Base-by-base conservation (phyloP, 2,797 vertebrate genomes). In the Pristis pectinata region DNA sequence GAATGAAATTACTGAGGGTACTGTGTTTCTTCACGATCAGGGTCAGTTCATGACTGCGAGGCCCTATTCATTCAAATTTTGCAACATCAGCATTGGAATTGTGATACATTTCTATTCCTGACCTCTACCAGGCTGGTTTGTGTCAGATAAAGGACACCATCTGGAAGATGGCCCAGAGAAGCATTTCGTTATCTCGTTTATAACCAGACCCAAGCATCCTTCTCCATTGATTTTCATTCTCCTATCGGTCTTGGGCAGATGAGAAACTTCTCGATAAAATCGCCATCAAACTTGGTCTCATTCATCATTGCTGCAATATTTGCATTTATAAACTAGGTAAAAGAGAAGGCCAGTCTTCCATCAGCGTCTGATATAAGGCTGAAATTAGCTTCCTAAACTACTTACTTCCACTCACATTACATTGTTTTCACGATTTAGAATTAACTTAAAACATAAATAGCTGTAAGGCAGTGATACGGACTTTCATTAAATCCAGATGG, bases 401-500 rank as follows among this genome's bases (percentile, higher is more conserved):
- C 85, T 89, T 64, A 89, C 34, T 64, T 91, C 91, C 59, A 61
- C 56, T 34, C 59, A 91, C 34, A 67, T 37, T 92, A 67, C 59
- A 92, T 41, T 93, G 64, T 49, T 70, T 91, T 70, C 1, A 30
- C 74, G 92, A 53, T 76, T 74, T 74, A 49, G 34, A 76, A 53
- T 76, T 44, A n/a, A 94, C 41, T 94, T 72, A 89, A 17, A 74
- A 76, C 92, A 94, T 53, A 76, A 94, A 56, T 94, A 49, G 70
- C 27, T 74, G 37, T 94, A 49, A 76, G 70, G 70, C 41, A 94
- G 49, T 74, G 44, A 56, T 76, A 74, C 6, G 3, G 30, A 56
- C 67, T 22, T 76, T n/a, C 41, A 53, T 56, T 76, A 76, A 74
- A 76, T 72, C 70, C 70, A 76, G 92, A 74, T 94, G 92, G 37